These are phyloP conservation scores for Nycticorax nycticorax DNA, from an alignment of 2,113 vertebrate genomes.

Conservation along the genomic window DNA sequence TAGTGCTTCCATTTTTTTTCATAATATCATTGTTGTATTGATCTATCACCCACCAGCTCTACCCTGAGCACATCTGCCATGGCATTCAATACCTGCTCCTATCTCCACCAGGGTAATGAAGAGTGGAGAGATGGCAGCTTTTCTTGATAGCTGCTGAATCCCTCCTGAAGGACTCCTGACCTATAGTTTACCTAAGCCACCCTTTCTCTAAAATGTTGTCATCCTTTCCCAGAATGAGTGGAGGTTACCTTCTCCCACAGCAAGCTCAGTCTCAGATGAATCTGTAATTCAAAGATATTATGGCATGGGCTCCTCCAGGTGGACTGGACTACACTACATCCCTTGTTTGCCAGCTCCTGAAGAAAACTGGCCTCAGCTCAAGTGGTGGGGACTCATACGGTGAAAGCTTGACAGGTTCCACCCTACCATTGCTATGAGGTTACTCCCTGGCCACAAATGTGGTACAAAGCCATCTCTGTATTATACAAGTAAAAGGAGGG, in stretches of 20 bases:
- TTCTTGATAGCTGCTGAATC: neutral
- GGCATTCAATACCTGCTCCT: neutral
- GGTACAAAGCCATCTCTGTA: neutral
- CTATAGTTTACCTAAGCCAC: neutral
- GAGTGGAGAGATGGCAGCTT: neutral
- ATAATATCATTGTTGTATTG: neutral
- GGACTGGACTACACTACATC: neutral
- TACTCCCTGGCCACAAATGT: neutral
- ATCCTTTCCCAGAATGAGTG: neutral
- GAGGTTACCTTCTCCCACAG: neutral
- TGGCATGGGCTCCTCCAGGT: neutral
- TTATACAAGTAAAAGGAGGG: neutral
- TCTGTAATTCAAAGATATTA: neutral
- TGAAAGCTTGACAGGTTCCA: neutral
- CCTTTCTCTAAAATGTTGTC: neutral
- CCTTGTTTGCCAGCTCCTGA: neutral
- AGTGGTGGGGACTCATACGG: neutral
- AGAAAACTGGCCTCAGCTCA: neutral
- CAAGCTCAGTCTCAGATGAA: neutral
- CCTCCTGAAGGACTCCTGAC: neutral
- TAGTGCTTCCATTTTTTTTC: neutral
- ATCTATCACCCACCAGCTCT: neutral
- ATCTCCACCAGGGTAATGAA: neutral
- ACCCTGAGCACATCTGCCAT: neutral
- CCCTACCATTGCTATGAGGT: neutral